These are phyloP conservation scores for Hypomecis punctinalis DNA, from an alignment of 2,888 invertebrate species.

Conservation along the genomic window DNA sequence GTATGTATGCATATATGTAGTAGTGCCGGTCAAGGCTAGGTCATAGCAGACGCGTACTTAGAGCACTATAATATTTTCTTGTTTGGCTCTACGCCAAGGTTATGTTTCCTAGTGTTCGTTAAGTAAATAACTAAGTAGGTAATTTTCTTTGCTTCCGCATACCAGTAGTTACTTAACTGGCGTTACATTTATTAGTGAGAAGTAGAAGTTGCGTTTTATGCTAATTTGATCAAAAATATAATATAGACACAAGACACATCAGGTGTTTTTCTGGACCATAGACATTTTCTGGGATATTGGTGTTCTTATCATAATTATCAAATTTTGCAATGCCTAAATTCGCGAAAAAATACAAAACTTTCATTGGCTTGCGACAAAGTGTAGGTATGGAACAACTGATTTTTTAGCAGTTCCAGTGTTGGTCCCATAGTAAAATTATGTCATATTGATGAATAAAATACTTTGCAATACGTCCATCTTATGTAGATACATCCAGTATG, in stretches of 20 bases:
- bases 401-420: no score
- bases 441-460: no score
- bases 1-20: background rate
- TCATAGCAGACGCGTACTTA: constrained; percentile 37
- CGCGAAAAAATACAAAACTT: no score
- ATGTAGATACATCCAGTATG: no score
- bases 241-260: background rate
- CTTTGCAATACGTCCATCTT: no score
- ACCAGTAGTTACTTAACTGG: constrained; percentile 1
- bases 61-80: constrained; percentile 28
- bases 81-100: constrained; percentile 40
- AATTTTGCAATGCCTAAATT: no score
- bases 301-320: no score
- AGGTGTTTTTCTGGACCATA: no score
- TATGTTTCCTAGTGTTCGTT: constrained; percentile 29
- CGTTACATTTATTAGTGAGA: background rate
- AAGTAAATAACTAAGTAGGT: constrained; percentile 34
- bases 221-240: background rate
- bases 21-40: constrained; percentile 39
- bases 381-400: no score
- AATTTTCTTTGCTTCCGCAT: constrained; percentile 30
- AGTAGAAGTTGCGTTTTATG: background rate
- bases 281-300: no score
- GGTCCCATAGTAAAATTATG: no score
- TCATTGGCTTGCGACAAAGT: no score